Evolutionary conservation across 2,797 vertebrate genomes (phyloP).

Genomic region (Muscicapa striata): DNA sequence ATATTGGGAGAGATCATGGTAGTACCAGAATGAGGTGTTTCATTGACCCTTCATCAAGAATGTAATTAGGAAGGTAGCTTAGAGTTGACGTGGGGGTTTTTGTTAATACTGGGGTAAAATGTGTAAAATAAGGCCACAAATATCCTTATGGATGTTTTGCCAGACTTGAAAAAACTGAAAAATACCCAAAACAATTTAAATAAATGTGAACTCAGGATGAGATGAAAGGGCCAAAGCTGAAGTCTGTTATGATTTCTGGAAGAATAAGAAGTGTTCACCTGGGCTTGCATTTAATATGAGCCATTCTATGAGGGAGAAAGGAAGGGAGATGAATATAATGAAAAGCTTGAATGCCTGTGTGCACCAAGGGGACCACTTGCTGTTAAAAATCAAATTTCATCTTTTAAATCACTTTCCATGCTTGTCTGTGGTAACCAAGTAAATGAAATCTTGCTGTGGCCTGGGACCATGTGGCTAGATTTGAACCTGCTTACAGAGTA

Average conservation of each 20-base stretch:
- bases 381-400: slow-evolving; percentile 63
- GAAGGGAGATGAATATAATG: slow-evolving; percentile 62
- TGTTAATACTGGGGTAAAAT: neutral
- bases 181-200: neutral
- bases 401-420: slow-evolving; percentile 61
- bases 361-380: slow-evolving; percentile 64
- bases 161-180: slow-evolving; percentile 3
- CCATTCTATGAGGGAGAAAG: slow-evolving; percentile 55
- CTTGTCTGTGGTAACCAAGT: slow-evolving; percentile 65
- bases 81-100: neutral
- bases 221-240: slow-evolving; percentile 50
- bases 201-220: slow-evolving; percentile 13
- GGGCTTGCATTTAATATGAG: slow-evolving; percentile 62
- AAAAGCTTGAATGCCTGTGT: slow-evolving; percentile 68
- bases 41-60: neutral
- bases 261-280: slow-evolving; percentile 58
- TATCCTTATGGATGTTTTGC: neutral
- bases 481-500: slow-evolving; percentile 37
- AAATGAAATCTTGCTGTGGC: slow-evolving; percentile 64
- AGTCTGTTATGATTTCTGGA: slow-evolving; percentile 37
- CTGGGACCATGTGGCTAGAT: slow-evolving; percentile 54
- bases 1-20: neutral
- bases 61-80: neutral
- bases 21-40: neutral
- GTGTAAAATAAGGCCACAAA: neutral